phyloP scores from a whole-genome alignment of 1,140 invertebrate species.

The Cydia splendana region DNA sequence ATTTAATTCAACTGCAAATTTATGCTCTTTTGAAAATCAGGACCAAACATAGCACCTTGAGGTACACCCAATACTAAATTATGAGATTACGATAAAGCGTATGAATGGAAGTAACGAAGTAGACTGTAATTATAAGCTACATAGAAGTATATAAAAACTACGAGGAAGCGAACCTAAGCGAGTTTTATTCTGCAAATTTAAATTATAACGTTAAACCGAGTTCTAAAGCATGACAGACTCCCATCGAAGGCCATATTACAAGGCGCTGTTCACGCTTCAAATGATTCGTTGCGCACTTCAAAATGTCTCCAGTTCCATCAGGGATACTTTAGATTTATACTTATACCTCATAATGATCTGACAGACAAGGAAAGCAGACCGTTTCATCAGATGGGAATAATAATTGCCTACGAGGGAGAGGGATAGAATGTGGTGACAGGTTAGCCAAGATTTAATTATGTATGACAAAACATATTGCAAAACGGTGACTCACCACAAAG shows the following conservation, averaged over 20 bases:
- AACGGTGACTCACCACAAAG: conserved; percentile 24
- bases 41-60: background rate
- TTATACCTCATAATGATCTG: background rate
- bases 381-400: too few species aligned
- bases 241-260: conserved; percentile 10
- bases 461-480: conserved; percentile 27
- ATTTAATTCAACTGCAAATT: background rate
- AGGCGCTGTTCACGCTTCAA: conserved; percentile 7
- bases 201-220: conserved; percentile 14
- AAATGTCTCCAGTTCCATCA: conserved; percentile 19
- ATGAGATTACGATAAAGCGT: background rate
- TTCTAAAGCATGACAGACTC: conserved; percentile 7
- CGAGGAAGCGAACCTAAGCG: background rate
- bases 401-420: too few species aligned
- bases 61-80: background rate
- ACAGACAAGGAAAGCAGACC: too few species aligned
- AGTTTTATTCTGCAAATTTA: background rate
- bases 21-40: background rate
- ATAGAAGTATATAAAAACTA: background rate
- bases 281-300: conserved; percentile 12
- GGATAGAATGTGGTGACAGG: conserved; percentile 11
- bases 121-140: background rate
- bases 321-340: conserved; percentile 18
- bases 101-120: background rate
- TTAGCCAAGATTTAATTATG: conserved; percentile 31